phyloP scores from a whole-genome alignment of 2,888 invertebrate species.

The Drosophila austrosaltans region DNA sequence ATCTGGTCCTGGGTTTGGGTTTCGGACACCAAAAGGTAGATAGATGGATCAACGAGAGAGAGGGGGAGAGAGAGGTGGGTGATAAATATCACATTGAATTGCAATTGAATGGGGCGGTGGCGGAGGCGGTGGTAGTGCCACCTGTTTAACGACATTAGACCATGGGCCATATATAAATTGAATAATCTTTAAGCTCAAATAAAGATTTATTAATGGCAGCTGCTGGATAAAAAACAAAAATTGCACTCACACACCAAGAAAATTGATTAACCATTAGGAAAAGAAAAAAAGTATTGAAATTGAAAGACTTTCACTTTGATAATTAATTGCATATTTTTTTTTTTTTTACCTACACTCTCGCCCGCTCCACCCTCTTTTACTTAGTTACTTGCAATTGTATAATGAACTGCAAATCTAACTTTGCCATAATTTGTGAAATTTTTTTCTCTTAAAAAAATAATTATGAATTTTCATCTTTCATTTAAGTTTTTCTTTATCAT shows the following conservation, averaged over 20 bases:
- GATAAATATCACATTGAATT: constrained; percentile 13
- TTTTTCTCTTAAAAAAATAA: background rate
- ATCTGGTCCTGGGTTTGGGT: constrained; percentile 23
- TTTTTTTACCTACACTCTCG: background rate
- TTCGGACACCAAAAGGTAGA: background rate
- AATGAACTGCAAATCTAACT: background rate
- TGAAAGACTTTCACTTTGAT: constrained; percentile 54
- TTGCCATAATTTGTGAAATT: background rate
- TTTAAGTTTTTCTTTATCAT: constrained; percentile 32
- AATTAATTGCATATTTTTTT: constrained; percentile 40
- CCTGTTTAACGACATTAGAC: constrained; percentile 37
- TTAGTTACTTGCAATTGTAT: constrained; percentile 4
- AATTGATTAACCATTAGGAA: constrained; percentile 61
- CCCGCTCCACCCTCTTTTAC: background rate
- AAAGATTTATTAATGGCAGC: constrained; percentile 27
- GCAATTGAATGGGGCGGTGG: background rate
- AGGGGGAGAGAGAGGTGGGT: constrained; percentile 2
- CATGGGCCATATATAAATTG: constrained; percentile 28
- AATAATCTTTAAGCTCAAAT: constrained; percentile 50
- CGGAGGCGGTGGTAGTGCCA: constrained; percentile 12
- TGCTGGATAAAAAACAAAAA: constrained; percentile 18
- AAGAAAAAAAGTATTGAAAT: constrained; percentile 17
- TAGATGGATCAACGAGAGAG: background rate
- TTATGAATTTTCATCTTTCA: background rate
- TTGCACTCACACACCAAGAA: constrained; percentile 36